Conservation (phyloP, 2,113 vertebrate genomes). For the Bufo gargarizans region DNA sequence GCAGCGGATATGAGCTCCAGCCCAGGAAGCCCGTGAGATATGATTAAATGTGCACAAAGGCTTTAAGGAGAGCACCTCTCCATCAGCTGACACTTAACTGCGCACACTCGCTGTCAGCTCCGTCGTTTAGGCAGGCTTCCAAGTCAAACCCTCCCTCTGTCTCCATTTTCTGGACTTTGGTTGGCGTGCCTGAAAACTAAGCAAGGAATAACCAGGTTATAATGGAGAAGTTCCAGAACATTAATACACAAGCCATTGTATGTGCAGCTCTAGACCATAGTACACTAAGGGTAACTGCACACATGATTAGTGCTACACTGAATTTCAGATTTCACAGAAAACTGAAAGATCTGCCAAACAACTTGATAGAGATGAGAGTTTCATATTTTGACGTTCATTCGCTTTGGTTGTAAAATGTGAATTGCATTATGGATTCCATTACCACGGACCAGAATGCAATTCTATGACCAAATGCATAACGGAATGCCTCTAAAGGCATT, state of each 20-base stretch:
- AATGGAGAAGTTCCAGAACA: not conserved
- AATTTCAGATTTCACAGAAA: too few relatives aligned
- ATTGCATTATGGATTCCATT: too few relatives aligned
- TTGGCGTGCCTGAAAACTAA: slow-evolving; percentile 79
- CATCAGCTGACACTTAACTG: not conserved
- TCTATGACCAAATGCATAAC: too few relatives aligned
- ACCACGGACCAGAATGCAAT: too few relatives aligned
- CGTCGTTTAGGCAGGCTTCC: slow-evolving; percentile 72
- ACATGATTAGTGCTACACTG: too few relatives aligned
- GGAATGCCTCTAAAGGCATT: too few relatives aligned
- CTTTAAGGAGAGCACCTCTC: not conserved
- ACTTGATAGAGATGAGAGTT: too few relatives aligned
- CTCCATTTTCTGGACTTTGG: slow-evolving; percentile 78
- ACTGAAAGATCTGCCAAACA: too few relatives aligned
- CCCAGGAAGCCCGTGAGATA: not conserved
- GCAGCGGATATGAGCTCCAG: not conserved
- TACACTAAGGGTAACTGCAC: too few relatives aligned
- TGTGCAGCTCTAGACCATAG: not conserved
- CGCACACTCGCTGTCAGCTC: slow-evolving; percentile 13
- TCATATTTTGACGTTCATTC: too few relatives aligned
- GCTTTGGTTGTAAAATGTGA: too few relatives aligned
- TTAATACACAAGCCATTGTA: not conserved
- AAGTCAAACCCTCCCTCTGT: slow-evolving; percentile 72
- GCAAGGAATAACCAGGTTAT: slow-evolving; percentile 26
- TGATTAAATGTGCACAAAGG: not conserved